These are phyloP conservation scores for Adrianichthys oophorus DNA, from an alignment of 2,797 vertebrate species.

Conservation along the genomic window DNA sequence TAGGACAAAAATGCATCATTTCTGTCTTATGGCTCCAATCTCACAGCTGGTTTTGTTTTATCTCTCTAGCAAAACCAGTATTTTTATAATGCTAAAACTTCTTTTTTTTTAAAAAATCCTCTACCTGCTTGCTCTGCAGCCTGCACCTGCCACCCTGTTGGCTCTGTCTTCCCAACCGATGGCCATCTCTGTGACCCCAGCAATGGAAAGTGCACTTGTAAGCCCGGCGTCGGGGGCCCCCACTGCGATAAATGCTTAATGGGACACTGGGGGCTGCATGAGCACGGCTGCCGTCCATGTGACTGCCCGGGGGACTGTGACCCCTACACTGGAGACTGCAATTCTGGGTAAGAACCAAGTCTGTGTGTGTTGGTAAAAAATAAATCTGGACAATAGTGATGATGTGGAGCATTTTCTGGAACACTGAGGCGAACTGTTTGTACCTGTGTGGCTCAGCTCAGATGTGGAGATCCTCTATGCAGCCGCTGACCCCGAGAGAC, in stretches of 20 bases:
- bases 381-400: constrained; percentile 11
- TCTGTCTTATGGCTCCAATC: too few species aligned
- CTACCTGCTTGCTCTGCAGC: constrained; percentile 64
- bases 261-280: constrained; percentile 89
- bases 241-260: constrained; percentile 86
- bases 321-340: constrained; percentile 85
- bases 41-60: too few species aligned
- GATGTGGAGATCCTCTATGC: constrained; percentile 79
- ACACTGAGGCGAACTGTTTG: constrained; percentile 34
- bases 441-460: constrained; percentile 67
- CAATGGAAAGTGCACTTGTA: constrained; percentile 88
- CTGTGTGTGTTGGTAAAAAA: constrained; percentile 3
- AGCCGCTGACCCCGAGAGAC: constrained; percentile 53
- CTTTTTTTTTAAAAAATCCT: too few species aligned
- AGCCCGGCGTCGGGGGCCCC: constrained; percentile 85
- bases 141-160: constrained; percentile 86
- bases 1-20: too few species aligned
- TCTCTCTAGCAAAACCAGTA: too few species aligned
- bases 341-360: constrained; percentile 77
- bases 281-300: constrained; percentile 87
- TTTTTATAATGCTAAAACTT: too few species aligned
- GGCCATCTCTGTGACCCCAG: constrained; percentile 79
- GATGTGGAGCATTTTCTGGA: constrained; percentile 32
- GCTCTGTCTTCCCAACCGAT: constrained; percentile 77
- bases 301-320: constrained; percentile 87